Evolutionary conservation across 2,113 vertebrate species (phyloP), one percentile per base, ranked within the genome.

Genomic region (Castor canadensis): DNA sequence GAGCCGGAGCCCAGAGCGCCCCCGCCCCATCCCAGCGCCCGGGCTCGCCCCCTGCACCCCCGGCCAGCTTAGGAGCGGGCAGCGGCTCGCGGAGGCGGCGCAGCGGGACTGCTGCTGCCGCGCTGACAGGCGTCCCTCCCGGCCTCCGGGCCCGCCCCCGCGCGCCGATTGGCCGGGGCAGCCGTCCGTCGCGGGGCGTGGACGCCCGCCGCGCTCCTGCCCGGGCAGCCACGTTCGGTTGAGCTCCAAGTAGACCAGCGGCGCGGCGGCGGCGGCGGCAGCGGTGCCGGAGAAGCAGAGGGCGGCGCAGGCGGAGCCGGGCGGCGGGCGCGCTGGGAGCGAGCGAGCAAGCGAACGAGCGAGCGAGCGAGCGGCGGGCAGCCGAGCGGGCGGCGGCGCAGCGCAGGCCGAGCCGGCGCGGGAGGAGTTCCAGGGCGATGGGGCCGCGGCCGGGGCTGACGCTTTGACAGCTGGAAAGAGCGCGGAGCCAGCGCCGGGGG

Each of bases 401-500:
- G 89, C 95, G 62, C 94, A 93, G 94, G 93, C 94, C 96, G 82
- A 97, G 97, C 97, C 66, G 93, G 94, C 95, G 95, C 97, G 94
- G 97, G 98, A 98, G 98, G 97, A 98, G 98, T 98, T 98, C 98
- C 98, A 98, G 98, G 98, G 99, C 97, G 97, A 98, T 98, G 99
- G 99, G 99, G 98, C 98, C 98, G 98, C 98, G 98, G 98, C 98
- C 98, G 98, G 98, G 98, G 99, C 98, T 98, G 98, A 98, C 98
- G 98, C 98, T 98, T 98, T 99, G 99, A 99, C 99, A 99, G 99
- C 99, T 99, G 98, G 98, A 98, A 95, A 96, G 98, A 98, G 98
- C 98, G 95, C 97, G 97, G 97, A 98, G 98, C 97, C 97, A 98
- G 98, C 94, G 83, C 94, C 96, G 77, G 84, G 91, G 86, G 97